phyloP scores from a whole-genome alignment of 2,113 vertebrate species.

The Opisthocomus hoazin region DNA sequence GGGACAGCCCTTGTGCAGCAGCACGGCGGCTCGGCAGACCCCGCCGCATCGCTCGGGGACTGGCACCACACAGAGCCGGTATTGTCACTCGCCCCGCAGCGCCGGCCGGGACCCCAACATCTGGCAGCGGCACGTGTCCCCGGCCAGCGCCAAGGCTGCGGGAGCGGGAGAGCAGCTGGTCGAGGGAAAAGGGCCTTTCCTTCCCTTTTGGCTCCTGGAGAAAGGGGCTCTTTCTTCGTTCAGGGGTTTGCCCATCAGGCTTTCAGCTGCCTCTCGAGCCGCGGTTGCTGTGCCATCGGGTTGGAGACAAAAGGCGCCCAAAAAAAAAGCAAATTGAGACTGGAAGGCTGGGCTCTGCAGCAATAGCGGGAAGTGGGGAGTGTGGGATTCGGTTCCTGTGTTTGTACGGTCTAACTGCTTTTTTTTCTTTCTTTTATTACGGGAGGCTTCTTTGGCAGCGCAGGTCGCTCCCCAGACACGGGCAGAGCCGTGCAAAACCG shows the following conservation, averaged over 20 bases:
- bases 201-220: neutral
- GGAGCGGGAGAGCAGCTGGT: slow-evolving; percentile 31
- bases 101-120: slow-evolving; percentile 53
- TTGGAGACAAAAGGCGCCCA: slow-evolving; percentile 18
- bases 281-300: slow-evolving; percentile 14
- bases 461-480: neutral
- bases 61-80: neutral
- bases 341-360: neutral
- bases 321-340: neutral
- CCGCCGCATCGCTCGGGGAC: neutral
- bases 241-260: neutral
- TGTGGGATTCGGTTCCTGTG: slow-evolving; percentile 37
- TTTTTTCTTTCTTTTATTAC: neutral
- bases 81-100: slow-evolving; percentile 6
- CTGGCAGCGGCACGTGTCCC: slow-evolving; percentile 11
- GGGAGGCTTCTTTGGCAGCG: neutral
- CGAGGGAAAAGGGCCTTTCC: slow-evolving; percentile 23
- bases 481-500: neutral
- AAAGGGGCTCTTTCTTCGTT: slow-evolving; percentile 45
- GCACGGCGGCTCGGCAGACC: neutral
- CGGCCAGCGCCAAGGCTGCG: neutral
- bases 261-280: slow-evolving; percentile 45
- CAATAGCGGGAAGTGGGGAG: slow-evolving; percentile 43
- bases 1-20: neutral
- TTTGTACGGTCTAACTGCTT: neutral